phyloP scores from a whole-genome alignment of 2,113 vertebrate genomes.

The Sminthopsis crassicaudata region DNA sequence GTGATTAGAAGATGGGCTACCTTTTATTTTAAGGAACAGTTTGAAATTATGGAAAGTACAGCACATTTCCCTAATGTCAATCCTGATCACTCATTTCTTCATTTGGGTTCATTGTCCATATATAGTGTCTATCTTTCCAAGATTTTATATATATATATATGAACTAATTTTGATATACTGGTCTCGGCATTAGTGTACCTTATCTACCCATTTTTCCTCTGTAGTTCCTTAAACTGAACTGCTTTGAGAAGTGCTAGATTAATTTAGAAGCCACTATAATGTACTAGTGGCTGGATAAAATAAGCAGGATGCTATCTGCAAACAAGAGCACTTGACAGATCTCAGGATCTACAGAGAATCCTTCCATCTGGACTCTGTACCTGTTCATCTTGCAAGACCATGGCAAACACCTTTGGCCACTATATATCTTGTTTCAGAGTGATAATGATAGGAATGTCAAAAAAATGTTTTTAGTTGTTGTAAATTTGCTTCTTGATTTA shows the following conservation, averaged over 20 bases:
- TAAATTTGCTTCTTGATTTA: too few species aligned
- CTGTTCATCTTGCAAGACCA: neutral
- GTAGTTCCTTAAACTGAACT: neutral
- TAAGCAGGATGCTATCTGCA: neutral
- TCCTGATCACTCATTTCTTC: neutral
- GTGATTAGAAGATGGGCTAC: neutral
- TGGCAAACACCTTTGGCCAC: neutral
- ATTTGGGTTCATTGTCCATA: neutral
- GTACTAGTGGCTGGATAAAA: neutral
- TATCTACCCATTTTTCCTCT: neutral
- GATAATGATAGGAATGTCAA: too few species aligned
- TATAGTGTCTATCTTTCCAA: neutral
- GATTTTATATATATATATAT: neutral
- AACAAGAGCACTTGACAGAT: neutral
- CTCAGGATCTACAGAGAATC: neutral
- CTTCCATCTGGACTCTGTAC: neutral
- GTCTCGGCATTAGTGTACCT: neutral
- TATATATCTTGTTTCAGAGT: neutral
- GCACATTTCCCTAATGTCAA: neutral
- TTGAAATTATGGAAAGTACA: neutral
- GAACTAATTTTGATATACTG: neutral
- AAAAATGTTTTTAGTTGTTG: neutral
- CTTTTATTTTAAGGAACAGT: neutral
- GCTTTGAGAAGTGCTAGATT: neutral
- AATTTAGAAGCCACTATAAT: neutral